Base-by-base conservation (phyloP, 2,113 vertebrate genomes). In the Tragelaphus imberbis region DNA sequence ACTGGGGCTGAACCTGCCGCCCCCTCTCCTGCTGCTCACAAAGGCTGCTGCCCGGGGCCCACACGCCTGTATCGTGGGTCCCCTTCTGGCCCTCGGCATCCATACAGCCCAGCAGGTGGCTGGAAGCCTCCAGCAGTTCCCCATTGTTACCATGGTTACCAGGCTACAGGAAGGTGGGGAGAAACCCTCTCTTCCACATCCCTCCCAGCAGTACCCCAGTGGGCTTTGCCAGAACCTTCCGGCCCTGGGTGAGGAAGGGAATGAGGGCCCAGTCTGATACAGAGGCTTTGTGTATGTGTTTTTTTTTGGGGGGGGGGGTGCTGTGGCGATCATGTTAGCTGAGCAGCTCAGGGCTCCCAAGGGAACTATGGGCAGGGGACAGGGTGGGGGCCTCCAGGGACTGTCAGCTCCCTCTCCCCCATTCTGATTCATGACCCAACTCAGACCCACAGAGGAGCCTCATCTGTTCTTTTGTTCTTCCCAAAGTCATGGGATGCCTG, bases 131-230 rank as follows among this genome's bases (percentile, higher is more conserved):
- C 53, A 15, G 75, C 51, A 80, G 93, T 23, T 58, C 51, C 71
- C 94, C 49, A 63, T 1, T 8, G 94, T 91, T 90, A 81, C 88
- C 36, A 51, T 58, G 95, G 94, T 92, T 85, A 97, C 89, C 61
- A 63, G 30, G 85, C 55, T 86, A 55, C n/a, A 0, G 13, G 36
- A 81, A 59, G 58, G 63, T 8, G 47, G 55, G 82, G 77, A 65
- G 36, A 59, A 56, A 53, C 79, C 53, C 80, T 97, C 53, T 81
- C 12, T 44, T 49, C 55, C 4, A 33, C 21, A 71, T 33, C 30
- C 51, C 61, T 61, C n/a, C 53, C 47, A 49, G 33, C 2, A 25
- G 68, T 30, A 79, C 27, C 14, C 86, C 53, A 13, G 6, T 15
- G 79, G 87, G 56, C 61, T 94, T 56, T 93, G 77, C 95, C 71